phyloP scores from a whole-genome alignment of 2,797 vertebrate genomes.

The Chiroxiphia lanceolata region DNA sequence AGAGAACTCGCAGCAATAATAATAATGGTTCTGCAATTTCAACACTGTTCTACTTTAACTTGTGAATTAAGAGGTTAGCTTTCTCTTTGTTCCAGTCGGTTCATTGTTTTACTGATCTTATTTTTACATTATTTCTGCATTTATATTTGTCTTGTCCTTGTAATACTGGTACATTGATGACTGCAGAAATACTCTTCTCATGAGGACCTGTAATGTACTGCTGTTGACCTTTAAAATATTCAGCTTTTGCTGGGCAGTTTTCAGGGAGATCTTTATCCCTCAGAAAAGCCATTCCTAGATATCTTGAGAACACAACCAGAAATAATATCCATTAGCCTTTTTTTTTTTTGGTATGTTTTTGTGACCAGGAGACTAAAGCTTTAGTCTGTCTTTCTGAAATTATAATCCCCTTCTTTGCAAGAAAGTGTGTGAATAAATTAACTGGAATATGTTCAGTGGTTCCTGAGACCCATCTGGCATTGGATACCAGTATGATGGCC shows the following conservation, averaged over 20 bases:
- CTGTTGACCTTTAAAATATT: background rate
- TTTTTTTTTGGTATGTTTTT: background rate
- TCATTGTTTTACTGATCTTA: background rate
- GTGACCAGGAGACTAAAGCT: background rate
- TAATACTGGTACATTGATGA: background rate
- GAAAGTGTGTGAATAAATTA: background rate
- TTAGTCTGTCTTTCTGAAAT: background rate
- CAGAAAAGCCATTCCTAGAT: background rate
- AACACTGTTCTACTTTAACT: background rate
- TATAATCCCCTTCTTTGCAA: background rate
- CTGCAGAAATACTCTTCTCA: background rate
- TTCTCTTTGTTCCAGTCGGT: background rate
- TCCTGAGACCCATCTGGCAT: background rate
- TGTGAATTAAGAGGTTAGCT: background rate
- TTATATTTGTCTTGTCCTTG: background rate
- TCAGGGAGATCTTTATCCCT: background rate
- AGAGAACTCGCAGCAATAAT: background rate
- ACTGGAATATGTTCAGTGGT: background rate
- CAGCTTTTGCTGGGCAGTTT: background rate
- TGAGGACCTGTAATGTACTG: background rate
- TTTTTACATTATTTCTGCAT: background rate
- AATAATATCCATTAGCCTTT: background rate
- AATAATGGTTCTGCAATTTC: background rate
- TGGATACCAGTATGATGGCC: background rate
- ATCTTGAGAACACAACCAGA: background rate